phyloP scores from a whole-genome alignment of 2,888 invertebrate species.

The Listrodromus nycthemerus region DNA sequence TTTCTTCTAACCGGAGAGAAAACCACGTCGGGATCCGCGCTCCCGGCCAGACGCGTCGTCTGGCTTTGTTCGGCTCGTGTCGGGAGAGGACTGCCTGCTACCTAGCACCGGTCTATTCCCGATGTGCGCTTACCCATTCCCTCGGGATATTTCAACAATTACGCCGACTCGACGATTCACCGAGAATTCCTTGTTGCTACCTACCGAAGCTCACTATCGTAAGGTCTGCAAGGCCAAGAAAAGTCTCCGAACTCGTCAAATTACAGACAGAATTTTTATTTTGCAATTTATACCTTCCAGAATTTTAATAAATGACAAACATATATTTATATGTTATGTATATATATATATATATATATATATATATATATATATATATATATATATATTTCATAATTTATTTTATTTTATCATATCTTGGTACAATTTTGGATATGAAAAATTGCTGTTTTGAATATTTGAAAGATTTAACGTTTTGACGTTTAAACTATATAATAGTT shows the following conservation, averaged over 20 bases:
- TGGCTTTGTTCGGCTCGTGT: conserved; percentile 59
- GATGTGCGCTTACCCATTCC: conserved; percentile 39
- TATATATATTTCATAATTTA: too few relatives aligned
- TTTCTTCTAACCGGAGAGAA: conserved; percentile 34
- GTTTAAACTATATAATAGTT: too few relatives aligned
- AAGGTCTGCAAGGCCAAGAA: not conserved
- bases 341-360: too few relatives aligned
- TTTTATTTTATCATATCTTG: too few relatives aligned
- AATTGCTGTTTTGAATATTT: too few relatives aligned
- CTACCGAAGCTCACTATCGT: not conserved
- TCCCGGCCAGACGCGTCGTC: conserved; percentile 57
- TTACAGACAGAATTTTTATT: too few relatives aligned
- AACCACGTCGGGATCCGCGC: conserved; percentile 48
- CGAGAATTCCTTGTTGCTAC: conserved; percentile 20
- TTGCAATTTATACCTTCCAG: too few relatives aligned
- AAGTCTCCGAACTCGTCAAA: not conserved
- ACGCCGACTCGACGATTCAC: conserved; percentile 42
- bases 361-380: too few relatives aligned
- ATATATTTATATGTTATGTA: too few relatives aligned
- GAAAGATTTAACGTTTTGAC: too few relatives aligned
- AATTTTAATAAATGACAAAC: too few relatives aligned
- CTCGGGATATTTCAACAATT: conserved; percentile 42
- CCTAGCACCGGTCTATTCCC: not conserved
- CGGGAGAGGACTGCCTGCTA: conserved; percentile 27
- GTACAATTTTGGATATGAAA: too few relatives aligned